phyloP scores from a whole-genome alignment of 2,888 invertebrate species.

The Sphinx pinastri region DNA sequence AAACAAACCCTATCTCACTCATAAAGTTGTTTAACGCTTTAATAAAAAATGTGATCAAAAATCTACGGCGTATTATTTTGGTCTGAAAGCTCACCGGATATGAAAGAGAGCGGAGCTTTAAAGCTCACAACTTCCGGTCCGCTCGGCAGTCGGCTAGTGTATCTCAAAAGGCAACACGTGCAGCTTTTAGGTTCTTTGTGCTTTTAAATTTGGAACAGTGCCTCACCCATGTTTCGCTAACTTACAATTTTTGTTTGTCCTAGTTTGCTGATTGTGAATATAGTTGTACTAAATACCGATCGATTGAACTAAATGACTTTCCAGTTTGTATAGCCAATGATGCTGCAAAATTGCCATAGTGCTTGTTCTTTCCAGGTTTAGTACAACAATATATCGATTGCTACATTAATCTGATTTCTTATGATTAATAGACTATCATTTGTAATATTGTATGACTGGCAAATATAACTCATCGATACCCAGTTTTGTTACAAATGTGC shows the following conservation, averaged over 20 bases:
- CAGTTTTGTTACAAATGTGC: too few species aligned
- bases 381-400: background rate
- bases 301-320: constrained; percentile 6
- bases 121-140: constrained; percentile 52
- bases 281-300: constrained; percentile 13
- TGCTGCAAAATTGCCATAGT: background rate
- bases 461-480: too few species aligned
- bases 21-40: constrained; percentile 27
- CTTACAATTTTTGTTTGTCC: constrained; percentile 29
- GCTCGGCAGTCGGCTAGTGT: constrained; percentile 39
- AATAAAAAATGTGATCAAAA: constrained; percentile 44
- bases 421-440: constrained; percentile 1
- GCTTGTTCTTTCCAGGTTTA: background rate
- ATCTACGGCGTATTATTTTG: constrained; percentile 49
- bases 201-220: constrained; percentile 50
- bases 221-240: constrained; percentile 30
- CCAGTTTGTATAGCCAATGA: background rate
- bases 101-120: constrained; percentile 58
- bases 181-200: constrained; percentile 60
- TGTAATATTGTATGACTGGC: background rate
- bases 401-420: background rate
- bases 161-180: constrained; percentile 62
- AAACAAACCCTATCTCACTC: constrained; percentile 24
- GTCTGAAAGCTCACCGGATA: constrained; percentile 57
- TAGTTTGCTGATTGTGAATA: constrained; percentile 31